Percentiles rank a stretch among this genome's conserved stretches.
phyloP scores from a whole-genome alignment of 1,140 invertebrate genomes.

The Cheumatopsyche charites region DNA sequence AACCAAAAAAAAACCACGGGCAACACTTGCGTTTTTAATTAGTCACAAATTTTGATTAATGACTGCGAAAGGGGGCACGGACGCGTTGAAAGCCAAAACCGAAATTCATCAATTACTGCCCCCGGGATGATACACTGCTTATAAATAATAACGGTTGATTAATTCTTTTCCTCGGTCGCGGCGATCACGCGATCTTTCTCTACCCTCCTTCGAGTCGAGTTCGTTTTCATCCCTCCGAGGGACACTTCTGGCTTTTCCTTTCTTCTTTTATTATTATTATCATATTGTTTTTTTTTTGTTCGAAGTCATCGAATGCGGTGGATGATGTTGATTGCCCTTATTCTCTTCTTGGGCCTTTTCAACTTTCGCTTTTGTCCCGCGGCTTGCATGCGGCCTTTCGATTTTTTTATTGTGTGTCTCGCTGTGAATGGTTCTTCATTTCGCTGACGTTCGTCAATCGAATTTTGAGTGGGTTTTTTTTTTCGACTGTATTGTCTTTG shows the following conservation, averaged over 20 bases:
- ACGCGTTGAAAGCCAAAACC: conserved; percentile 21
- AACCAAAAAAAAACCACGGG: conserved; percentile 13
- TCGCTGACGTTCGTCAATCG: neutral
- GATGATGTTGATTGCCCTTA: conserved; percentile 10
- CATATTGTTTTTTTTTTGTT: no score
- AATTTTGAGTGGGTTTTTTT: no score
- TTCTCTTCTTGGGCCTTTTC: neutral
- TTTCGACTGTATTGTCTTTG: no score
- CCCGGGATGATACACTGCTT: conserved; percentile 1
- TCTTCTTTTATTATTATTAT: no score
- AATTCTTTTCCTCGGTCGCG: conserved; percentile 3
- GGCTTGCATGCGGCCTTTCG: neutral
- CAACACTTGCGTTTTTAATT: conserved; percentile 32
- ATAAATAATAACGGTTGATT: conserved; percentile 22
- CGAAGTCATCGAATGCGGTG: no score
- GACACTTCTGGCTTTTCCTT: no score
- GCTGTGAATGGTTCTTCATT: conserved; percentile 7
- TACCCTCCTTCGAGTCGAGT: no score
- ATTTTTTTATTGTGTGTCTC: neutral
- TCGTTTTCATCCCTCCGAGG: no score
- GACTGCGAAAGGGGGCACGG: neutral
- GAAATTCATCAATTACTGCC: conserved; percentile 32
- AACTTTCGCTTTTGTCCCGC: neutral
- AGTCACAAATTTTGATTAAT: conserved; percentile 37
- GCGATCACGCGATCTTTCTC: neutral